These are phyloP conservation scores for Myioborus melanocephalus DNA, from an alignment of 2,797 vertebrate species.

Conservation along the genomic window DNA sequence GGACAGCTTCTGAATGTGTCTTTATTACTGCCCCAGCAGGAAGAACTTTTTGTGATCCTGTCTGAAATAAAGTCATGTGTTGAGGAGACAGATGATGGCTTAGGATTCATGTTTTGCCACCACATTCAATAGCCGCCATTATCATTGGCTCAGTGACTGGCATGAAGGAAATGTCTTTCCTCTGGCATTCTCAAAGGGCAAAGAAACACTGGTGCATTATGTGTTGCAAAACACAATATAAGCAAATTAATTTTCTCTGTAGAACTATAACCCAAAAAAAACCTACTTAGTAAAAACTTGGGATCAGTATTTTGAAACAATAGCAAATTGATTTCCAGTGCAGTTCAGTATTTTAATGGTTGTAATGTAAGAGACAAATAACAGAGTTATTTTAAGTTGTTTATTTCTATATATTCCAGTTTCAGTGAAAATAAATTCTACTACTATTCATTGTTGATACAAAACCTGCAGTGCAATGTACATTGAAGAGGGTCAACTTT, in stretches of 20 bases:
- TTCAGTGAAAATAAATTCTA: slow-evolving; percentile 47
- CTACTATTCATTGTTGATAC: neutral
- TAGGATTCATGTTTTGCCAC: neutral
- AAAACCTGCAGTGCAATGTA: slow-evolving; percentile 13
- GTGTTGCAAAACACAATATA: slow-evolving; percentile 19
- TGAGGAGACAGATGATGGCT: neutral
- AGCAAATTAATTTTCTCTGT: slow-evolving; percentile 68
- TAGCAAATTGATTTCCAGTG: slow-evolving; percentile 59
- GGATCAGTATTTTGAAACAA: slow-evolving; percentile 69
- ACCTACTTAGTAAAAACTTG: slow-evolving; percentile 54
- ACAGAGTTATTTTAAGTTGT: slow-evolving; percentile 50
- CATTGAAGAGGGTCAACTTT: neutral
- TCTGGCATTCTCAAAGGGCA: neutral
- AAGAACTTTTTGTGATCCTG: neutral
- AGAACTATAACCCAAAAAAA: slow-evolving; percentile 52
- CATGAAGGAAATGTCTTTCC: neutral
- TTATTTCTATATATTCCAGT: slow-evolving; percentile 40
- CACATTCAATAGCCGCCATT: neutral
- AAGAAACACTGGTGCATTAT: slow-evolving; percentile 16
- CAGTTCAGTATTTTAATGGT: slow-evolving; percentile 64
- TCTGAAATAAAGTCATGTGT: slow-evolving; percentile 11
- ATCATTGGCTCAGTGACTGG: neutral
- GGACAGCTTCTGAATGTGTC: neutral
- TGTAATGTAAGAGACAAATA: slow-evolving; percentile 63
- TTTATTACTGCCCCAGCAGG: neutral